Base-by-base conservation (phyloP, 2,888 invertebrate genomes). In the Hedya salicella region DNA sequence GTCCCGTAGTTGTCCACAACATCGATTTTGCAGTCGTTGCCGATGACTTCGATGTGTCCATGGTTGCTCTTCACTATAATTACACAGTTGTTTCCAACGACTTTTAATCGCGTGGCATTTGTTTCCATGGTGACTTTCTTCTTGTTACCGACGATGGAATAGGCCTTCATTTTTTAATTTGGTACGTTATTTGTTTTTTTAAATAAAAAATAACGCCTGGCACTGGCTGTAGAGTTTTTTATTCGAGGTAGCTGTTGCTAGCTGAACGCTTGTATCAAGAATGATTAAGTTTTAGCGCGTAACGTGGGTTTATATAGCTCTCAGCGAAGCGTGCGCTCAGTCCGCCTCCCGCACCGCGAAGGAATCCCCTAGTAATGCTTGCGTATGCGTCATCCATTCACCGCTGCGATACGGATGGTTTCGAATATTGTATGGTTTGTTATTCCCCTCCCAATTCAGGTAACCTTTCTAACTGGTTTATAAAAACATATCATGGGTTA, bases 81-180 rank as follows among this genome's bases (percentile, higher is more conserved):
- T 52, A 89, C 88, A 71, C 92, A 91, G 70, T 83, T 83, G 73
- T 91, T 92, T 0, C 91, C 91, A 50, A 92, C 86, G 4, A 92
- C 85, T 78, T 88, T 91, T 16, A 92, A 75, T 5, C 80, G 81
- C 0, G 88, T 82, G 11, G 80, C 80, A 69, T 91, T 91, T 13
- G 75, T 78, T 67, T 89, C 89, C 90, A 91, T 90, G 32, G 91
- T 91, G 68, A 92, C 91, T 76, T 90, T 92, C 83, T 91, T 92
- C 79, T 91, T 92, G 79, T 92, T 90, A 19, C 91, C 91, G 67
- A 92, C 81, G 36, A 92, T 79, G 54, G 90, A 89, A 75, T 91
- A 91, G 60, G 82, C 85, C 80, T 92, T 91, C 91, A 92, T 92
- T 77, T 81, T 88, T 67, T 21, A 9, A 48, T 21, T 87, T 63